Percentiles rank a stretch among this genome's conserved stretches.
phyloP scores from a whole-genome alignment of 2,797 vertebrate species.

The Harpagifer antarcticus region DNA sequence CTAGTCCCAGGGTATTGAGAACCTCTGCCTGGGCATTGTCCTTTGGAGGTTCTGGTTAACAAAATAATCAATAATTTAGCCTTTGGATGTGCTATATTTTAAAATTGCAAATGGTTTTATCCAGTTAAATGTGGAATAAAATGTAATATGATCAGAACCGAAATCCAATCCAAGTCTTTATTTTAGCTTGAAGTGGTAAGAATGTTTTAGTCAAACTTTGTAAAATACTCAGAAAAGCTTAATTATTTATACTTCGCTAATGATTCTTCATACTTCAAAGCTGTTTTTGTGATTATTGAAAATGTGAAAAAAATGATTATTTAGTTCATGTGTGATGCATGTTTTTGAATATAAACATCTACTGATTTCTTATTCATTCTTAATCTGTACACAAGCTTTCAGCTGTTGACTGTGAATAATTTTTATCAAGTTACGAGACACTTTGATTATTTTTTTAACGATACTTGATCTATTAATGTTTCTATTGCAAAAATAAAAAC shows the following conservation, averaged over 20 bases:
- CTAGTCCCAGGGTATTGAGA: conserved; percentile 72
- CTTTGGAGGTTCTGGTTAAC: conserved; percentile 63
- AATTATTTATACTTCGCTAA: neutral
- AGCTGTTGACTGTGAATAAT: neutral
- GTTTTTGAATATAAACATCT: neutral
- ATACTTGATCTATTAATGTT: neutral
- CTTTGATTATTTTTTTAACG: neutral
- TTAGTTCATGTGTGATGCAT: neutral
- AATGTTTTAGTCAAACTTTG: neutral
- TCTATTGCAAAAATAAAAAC: neutral
- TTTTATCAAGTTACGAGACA: neutral
- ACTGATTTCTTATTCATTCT: neutral
- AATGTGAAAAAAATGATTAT: neutral
- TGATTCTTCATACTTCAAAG: neutral
- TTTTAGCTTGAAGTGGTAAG: neutral
- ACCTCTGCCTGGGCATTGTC: conserved; percentile 68
- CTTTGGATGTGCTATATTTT: neutral
- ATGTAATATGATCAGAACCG: neutral
- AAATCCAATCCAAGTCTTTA: neutral
- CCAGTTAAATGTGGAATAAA: neutral
- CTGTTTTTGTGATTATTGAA: neutral
- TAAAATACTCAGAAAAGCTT: neutral
- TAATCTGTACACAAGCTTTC: neutral
- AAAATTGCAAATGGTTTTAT: neutral
- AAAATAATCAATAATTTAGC: conserved; percentile 26